A percentile compares a stretch with the other conserved stretches of the same genome.
Evolutionary conservation across 1,140 invertebrate species (phyloP).

Genomic region (Cyphomyrmex costatus): DNA sequence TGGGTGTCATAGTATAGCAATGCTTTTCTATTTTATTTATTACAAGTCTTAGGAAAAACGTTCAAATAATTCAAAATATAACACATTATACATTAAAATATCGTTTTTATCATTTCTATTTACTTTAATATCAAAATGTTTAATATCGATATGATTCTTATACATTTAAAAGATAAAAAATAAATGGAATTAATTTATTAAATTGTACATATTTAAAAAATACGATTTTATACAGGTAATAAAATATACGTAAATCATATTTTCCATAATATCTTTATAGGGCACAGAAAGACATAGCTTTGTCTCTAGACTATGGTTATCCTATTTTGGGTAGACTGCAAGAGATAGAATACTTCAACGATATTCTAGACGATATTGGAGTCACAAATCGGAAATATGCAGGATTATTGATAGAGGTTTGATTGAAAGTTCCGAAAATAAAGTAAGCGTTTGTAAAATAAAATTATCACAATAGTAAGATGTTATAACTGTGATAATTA

Average conservation of each 20-base stretch:
- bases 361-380: conserved; percentile 79
- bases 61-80: neutral
- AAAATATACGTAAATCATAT: neutral
- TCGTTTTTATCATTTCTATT: neutral
- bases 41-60: neutral
- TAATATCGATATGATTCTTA: neutral
- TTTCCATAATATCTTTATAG: neutral
- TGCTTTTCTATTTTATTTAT: conserved; percentile 5
- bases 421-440: neutral
- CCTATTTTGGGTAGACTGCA: conserved; percentile 79
- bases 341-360: conserved; percentile 79
- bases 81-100: neutral
- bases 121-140: neutral
- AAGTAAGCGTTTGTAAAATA: neutral
- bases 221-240: neutral
- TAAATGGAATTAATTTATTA: neutral
- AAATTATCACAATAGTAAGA: neutral
- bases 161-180: neutral
- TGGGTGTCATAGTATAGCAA: neutral
- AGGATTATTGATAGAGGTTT: conserved; percentile 81
- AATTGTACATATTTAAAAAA: neutral
- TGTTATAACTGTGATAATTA: neutral
- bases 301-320: conserved; percentile 60
- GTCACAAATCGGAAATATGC: conserved; percentile 75
- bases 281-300: neutral